phyloP scores from a whole-genome alignment of 2,888 invertebrate genomes.

The Netelia melanura region DNA sequence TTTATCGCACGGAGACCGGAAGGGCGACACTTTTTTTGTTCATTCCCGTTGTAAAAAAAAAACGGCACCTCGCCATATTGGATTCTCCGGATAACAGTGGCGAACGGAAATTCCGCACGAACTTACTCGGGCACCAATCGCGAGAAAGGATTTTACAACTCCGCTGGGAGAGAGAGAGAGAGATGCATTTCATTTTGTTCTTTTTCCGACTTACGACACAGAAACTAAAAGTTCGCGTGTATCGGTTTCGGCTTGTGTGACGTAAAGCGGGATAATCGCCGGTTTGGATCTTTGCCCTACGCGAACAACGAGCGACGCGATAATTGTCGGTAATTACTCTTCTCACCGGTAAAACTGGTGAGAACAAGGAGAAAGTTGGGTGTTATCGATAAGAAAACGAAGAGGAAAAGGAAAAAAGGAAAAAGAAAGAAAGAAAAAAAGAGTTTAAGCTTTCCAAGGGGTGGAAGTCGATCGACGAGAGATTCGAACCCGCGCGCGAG shows the following conservation, averaged over 20 bases:
- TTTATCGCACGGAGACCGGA: constrained; percentile 11
- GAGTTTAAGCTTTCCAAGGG: background rate
- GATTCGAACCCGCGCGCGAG: background rate
- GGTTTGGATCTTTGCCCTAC: background rate
- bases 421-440: background rate
- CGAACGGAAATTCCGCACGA: constrained; percentile 34
- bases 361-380: constrained; percentile 34
- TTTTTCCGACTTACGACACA: background rate
- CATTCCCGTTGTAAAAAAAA: constrained; percentile 39
- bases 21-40: constrained; percentile 15
- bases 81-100: background rate
- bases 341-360: background rate
- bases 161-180: background rate
- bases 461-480: too few species aligned
- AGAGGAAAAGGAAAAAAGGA: background rate
- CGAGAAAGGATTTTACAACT: constrained; percentile 46
- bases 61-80: background rate
- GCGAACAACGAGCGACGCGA: too few species aligned
- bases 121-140: constrained; percentile 31
- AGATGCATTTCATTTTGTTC: constrained; percentile 4
- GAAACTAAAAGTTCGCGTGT: background rate
- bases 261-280: background rate
- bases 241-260: too few species aligned
- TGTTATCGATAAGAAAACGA: constrained; percentile 26
- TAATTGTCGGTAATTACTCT: constrained; percentile 33